Conservation (phyloP, 2,797 vertebrate species). For the Podarcis siculus region DNA sequence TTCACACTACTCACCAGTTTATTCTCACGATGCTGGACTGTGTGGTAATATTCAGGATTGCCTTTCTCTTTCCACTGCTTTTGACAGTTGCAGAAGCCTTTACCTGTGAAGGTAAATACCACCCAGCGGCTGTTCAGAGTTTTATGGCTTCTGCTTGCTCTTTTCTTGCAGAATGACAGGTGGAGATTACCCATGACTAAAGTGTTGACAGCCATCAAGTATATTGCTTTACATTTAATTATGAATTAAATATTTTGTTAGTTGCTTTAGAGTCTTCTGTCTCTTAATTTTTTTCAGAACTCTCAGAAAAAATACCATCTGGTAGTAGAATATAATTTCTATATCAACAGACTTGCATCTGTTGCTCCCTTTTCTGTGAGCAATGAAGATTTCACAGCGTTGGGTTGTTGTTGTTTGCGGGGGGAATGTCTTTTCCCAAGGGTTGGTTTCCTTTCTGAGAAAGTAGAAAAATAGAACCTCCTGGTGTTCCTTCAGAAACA, state of each 20-base stretch:
- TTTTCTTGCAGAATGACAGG: not conserved
- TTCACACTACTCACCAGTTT: not conserved
- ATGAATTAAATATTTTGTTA: slow-evolving; percentile 4
- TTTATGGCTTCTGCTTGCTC: too few species aligned
- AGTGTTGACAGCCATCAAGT: slow-evolving; percentile 1
- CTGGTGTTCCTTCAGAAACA: not conserved
- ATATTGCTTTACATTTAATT: not conserved
- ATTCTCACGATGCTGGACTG: not conserved
- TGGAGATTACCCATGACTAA: not conserved
- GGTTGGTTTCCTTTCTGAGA: not conserved
- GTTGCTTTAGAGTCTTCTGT: not conserved
- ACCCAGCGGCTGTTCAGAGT: not conserved
- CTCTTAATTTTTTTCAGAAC: not conserved
- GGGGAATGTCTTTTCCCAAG: not conserved
- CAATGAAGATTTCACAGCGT: not conserved
- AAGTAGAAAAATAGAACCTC: not conserved
- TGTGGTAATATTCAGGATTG: not conserved
- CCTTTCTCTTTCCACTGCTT: not conserved
- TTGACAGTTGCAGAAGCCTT: not conserved
- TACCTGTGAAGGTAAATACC: not conserved
- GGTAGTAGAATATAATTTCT: not conserved
- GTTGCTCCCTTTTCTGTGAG: not conserved
- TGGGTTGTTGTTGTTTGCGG: too few species aligned
- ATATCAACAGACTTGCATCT: not conserved
- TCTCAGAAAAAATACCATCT: slow-evolving; percentile 15